phyloP scores from a whole-genome alignment of 2,797 vertebrate genomes.

The Diceros bicornis region DNA sequence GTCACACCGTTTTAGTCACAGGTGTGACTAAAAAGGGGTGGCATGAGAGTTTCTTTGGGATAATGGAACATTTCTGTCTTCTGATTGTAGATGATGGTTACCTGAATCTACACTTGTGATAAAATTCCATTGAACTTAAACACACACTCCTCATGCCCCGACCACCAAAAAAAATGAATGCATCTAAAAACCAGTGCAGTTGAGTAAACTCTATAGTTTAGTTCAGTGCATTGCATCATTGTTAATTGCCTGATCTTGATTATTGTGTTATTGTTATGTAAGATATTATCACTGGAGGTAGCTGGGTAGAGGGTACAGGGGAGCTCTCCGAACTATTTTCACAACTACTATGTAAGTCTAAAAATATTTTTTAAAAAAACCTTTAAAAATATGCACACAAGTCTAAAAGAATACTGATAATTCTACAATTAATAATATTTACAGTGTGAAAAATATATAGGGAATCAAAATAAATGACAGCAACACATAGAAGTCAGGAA shows the following conservation, averaged over 20 bases:
- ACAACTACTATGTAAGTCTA: not conserved
- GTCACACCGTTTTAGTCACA: too few relatives aligned
- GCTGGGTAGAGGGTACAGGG: not conserved
- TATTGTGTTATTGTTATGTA: not conserved
- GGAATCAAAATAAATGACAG: not conserved
- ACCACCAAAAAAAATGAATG: not conserved
- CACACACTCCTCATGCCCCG: not conserved
- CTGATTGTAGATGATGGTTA: not conserved
- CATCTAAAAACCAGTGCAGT: not conserved
- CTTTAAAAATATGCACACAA: not conserved
- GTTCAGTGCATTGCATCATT: not conserved
- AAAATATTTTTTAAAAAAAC: not conserved
- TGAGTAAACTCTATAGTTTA: not conserved
- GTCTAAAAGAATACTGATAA: not conserved
- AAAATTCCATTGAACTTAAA: not conserved
- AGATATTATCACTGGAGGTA: not conserved
- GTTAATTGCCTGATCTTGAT: not conserved
- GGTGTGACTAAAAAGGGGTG: not conserved
- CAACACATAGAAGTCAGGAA: not conserved
- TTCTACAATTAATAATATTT: not conserved
- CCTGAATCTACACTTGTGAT: not conserved
- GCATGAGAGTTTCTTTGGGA: not conserved
- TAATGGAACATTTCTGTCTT: not conserved
- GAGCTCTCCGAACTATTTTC: not conserved
- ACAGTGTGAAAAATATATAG: not conserved